These are phyloP conservation scores for Penaeus indicus DNA, from an alignment of 1,140 invertebrate species.

Conservation along the genomic window DNA sequence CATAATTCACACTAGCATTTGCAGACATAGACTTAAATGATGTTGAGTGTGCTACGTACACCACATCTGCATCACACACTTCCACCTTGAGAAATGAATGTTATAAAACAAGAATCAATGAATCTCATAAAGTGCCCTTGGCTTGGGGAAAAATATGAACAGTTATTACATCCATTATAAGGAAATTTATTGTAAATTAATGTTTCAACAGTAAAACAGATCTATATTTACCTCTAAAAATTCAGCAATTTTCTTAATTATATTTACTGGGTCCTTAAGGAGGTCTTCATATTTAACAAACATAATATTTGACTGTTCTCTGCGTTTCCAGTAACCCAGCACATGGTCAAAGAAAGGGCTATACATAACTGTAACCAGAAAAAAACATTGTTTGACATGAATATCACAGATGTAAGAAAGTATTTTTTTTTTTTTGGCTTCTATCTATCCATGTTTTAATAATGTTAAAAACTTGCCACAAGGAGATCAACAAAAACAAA, in stretches of 20 bases:
- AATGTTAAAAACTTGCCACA: too few species aligned
- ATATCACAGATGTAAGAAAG: too few species aligned
- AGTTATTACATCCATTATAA: neutral
- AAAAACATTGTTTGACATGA: too few species aligned
- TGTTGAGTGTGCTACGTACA: conserved; percentile 48
- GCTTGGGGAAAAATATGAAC: neutral
- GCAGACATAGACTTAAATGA: conserved; percentile 53
- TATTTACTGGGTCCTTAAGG: conserved; percentile 70
- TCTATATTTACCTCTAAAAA: conserved; percentile 70
- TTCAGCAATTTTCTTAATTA: conserved; percentile 70
- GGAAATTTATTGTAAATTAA: neutral
- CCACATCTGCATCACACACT: conserved; percentile 47
- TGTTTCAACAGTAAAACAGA: neutral
- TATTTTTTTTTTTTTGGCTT: too few species aligned
- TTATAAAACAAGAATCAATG: neutral
- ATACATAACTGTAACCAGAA: conserved; percentile 70
- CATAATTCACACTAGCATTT: conserved; percentile 66
- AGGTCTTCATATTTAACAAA: conserved; percentile 75
- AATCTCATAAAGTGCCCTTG: neutral
- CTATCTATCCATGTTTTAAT: too few species aligned
- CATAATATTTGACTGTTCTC: conserved; percentile 70
- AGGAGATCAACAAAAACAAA: too few species aligned
- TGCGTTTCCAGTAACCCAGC: conserved; percentile 70
- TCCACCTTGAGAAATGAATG: neutral
- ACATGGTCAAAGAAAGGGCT: conserved; percentile 75